Base-by-base conservation (phyloP, 2,888 invertebrate genomes). In the Autographa gamma region DNA sequence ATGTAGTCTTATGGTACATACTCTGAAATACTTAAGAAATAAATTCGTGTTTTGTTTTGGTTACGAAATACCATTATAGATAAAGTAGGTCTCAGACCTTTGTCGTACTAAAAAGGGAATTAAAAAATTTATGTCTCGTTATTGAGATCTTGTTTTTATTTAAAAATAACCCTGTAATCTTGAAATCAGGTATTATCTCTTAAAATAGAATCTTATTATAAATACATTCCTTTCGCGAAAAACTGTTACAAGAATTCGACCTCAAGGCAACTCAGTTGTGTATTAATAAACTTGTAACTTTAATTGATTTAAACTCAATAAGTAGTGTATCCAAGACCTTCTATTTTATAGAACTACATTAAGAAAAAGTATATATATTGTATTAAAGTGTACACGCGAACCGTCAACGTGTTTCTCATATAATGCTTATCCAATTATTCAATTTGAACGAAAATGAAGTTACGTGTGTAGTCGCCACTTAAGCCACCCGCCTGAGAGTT, bases 391-490 rank as follows among this genome's bases (percentile, higher is more conserved):
- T 56, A 69, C 61, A 66, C 43, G 48, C 69, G 72, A 77, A 59
- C 62, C 48, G 73, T 73, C 76, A 82, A 76, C 74, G 70, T 82
- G 83, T 80, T 76, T 74, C 73, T 76, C 72, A 75, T 72, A 67
- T 79, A 73, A 75, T 75, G 71, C 77, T 82, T 80, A 83, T 82
- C 75, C 74, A 81, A 83, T 85, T 82, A 82, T 80, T 82, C 77
- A 76, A 79, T 82, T 84, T 82, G 83, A 82, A 81, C 77, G 81
- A 82, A 86, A 91, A 90, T 87, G 76, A 86, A 87, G 87, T 89
- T 89, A 89, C 85, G 84, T 86, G 83, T 86, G 89, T 86, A 86
- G 85, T 83, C 85, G 82, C 86, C 87, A 89, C 88, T 88, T 86
- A 86, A 85, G 82, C 80, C 84, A 82, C 81, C 74, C 83, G 82